These are phyloP conservation scores for Archocentrus centrarchus DNA, from an alignment of 2,113 vertebrate genomes.

Conservation along the genomic window DNA sequence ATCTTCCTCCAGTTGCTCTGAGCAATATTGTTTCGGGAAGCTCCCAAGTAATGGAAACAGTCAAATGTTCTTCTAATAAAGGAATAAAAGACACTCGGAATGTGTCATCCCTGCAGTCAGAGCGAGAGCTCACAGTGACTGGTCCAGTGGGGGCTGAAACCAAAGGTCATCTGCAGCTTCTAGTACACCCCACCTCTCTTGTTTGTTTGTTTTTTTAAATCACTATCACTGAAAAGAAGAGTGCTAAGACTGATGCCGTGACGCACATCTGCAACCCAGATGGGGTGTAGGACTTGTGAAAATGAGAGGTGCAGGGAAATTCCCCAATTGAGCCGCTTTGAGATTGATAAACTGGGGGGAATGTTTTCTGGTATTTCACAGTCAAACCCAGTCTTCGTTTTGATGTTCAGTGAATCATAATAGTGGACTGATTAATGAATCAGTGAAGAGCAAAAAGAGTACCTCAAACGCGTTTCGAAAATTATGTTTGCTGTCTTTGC, in stretches of 20 bases:
- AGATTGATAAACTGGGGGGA: conserved; percentile 41
- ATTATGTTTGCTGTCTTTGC: neutral
- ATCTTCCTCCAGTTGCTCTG: neutral
- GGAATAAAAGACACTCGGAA: neutral
- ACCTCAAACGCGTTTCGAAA: conserved; percentile 21
- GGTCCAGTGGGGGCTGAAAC: conserved; percentile 27
- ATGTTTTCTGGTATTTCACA: conserved; percentile 43
- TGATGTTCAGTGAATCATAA: conserved; percentile 59
- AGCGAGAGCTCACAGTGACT: conserved; percentile 49
- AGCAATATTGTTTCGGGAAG: conserved; percentile 14
- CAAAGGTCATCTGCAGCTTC: conserved; percentile 4
- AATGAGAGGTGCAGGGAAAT: conserved; percentile 51
- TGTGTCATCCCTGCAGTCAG: conserved; percentile 41
- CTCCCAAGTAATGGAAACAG: neutral
- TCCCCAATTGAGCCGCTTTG: conserved; percentile 28
- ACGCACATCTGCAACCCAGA: conserved; percentile 19
- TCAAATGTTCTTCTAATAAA: conserved; percentile 10
- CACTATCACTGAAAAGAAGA: conserved; percentile 59
- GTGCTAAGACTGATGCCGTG: neutral
- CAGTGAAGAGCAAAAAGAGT: conserved; percentile 23
- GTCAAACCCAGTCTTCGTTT: conserved; percentile 47
- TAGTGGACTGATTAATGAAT: conserved; percentile 50
- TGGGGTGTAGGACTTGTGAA: conserved; percentile 34
- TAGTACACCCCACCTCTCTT: neutral
- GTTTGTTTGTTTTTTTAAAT: conserved; percentile 17